Evolutionary conservation across 2,113 vertebrate species (phyloP).

Genomic region (Labrus mixtus): DNA sequence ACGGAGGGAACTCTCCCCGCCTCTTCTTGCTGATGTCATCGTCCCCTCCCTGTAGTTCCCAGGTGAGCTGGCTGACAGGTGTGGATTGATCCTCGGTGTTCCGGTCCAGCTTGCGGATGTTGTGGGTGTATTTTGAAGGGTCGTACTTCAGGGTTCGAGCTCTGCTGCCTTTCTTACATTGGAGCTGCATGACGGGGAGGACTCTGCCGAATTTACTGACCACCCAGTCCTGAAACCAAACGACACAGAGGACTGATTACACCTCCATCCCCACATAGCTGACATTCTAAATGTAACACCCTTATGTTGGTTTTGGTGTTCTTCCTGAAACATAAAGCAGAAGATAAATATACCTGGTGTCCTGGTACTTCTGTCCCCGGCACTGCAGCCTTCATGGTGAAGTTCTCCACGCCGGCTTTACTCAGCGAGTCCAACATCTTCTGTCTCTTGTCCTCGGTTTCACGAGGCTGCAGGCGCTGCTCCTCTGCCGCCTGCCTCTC

Average conservation of each 20-base stretch:
- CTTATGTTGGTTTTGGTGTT: not conserved
- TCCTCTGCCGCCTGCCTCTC: conserved; percentile 86
- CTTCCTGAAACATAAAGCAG: not conserved
- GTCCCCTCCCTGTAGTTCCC: conserved; percentile 86
- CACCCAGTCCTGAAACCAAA: conserved; percentile 91
- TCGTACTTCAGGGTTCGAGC: conserved; percentile 92
- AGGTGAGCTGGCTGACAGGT: conserved; percentile 88
- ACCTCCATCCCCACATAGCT: not conserved
- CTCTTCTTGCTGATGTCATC: conserved; percentile 87
- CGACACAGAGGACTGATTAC: conserved; percentile 21
- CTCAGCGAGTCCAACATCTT: conserved; percentile 82
- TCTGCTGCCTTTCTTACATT: conserved; percentile 77
- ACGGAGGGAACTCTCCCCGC: conserved; percentile 84
- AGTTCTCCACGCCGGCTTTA: conserved; percentile 86
- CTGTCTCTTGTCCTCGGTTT: conserved; percentile 31
- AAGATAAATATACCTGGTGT: conserved; percentile 83
- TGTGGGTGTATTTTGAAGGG: conserved; percentile 97
- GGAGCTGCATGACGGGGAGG: conserved; percentile 91
- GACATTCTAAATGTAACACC: not conserved
- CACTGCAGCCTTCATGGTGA: conserved; percentile 92
- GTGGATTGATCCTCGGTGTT: conserved; percentile 15
- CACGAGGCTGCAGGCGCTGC: conserved; percentile 65
- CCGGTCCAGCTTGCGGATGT: conserved; percentile 88
- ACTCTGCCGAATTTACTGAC: conserved; percentile 97
- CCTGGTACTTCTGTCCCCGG: conserved; percentile 95